A percentile compares a stretch with the other conserved stretches of the same genome.
phyloP scores from a whole-genome alignment of 1,140 invertebrate genomes.

The Dolichoris vasculosae region DNA sequence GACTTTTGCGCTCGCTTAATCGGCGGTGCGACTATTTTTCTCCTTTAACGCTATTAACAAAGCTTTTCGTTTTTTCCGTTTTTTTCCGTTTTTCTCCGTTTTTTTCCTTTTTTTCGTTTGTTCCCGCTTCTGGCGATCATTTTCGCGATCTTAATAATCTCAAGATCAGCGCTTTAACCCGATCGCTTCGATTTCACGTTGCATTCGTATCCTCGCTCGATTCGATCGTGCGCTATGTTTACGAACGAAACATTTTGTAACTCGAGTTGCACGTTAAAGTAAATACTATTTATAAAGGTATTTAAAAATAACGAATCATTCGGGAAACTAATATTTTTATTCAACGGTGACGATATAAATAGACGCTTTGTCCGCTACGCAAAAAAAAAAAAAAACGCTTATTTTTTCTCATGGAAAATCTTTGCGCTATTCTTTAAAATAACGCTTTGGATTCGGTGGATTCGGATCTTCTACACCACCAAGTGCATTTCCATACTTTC shows the following conservation, averaged over 20 bases:
- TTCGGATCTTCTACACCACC: not conserved
- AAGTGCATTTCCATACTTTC: not conserved
- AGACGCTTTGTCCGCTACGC: not conserved
- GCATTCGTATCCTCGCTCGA: no score
- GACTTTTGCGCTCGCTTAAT: not conserved
- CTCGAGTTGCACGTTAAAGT: not conserved
- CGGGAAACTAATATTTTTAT: constrained; percentile 1
- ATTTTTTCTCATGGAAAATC: not conserved
- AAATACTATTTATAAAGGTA: constrained; percentile 1
- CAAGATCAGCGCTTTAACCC: no score
- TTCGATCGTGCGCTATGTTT: not conserved
- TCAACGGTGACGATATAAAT: not conserved
- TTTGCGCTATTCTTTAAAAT: not conserved
- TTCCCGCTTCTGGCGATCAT: not conserved
- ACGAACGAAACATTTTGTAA: not conserved
- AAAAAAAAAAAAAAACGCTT: not conserved
- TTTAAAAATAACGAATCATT: constrained; percentile 7
- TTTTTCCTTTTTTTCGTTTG: no score
- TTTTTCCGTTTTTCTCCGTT: no score
- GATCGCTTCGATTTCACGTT: no score
- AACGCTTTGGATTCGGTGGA: not conserved
- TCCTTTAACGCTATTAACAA: no score
- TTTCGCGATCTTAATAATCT: no score
- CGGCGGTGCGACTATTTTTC: no score
- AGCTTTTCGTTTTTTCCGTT: no score